Evolutionary conservation across 2,113 vertebrate genomes (phyloP).

Genomic region (Pavo muticus): DNA sequence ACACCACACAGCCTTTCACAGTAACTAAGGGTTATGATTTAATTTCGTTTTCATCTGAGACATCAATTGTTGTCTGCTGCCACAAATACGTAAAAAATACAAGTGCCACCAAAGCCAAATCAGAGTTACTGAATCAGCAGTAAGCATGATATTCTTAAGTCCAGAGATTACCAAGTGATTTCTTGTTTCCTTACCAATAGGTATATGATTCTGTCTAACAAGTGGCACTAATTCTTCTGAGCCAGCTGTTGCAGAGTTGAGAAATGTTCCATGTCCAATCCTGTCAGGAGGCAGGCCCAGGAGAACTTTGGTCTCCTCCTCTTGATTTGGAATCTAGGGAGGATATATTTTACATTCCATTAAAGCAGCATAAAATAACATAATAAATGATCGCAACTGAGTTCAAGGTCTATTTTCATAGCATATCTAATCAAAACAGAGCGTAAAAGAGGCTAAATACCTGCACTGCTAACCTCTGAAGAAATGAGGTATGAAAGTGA

Average conservation of each 20-base stretch:
- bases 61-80: not conserved
- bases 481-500: not conserved
- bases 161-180: not conserved
- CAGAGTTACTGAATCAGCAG: not conserved
- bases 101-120: not conserved
- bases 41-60: not conserved
- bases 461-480: not conserved
- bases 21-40: not conserved
- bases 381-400: not conserved
- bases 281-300: conserved; percentile 86
- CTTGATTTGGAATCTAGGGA: conserved; percentile 87
- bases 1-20: not conserved
- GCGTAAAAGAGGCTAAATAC: not conserved
- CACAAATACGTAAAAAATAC: not conserved
- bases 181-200: conserved; percentile 84
- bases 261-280: conserved; percentile 96
- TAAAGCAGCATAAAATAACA: not conserved
- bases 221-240: conserved; percentile 86
- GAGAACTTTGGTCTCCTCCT: conserved; percentile 88
- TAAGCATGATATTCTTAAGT: rapidly evolving
- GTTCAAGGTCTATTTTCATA: not conserved
- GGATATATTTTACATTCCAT: conserved; percentile 39
- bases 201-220: conserved; percentile 85
- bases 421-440: not conserved
- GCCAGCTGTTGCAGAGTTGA: conserved; percentile 80